Base-by-base conservation (phyloP, 2,888 invertebrate species). In the Diploptera punctata region DNA sequence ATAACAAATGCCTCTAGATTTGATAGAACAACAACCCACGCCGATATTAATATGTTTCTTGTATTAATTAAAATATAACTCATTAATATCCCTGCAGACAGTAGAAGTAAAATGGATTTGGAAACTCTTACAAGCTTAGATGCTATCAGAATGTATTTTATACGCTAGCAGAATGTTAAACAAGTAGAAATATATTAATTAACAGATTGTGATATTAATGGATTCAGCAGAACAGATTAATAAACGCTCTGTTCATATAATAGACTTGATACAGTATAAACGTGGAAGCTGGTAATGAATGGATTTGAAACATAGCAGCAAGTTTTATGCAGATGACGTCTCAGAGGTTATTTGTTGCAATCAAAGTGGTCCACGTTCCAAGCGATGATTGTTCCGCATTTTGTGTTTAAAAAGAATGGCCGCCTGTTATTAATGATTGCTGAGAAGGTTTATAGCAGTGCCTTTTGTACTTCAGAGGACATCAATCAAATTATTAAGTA, bases 341-440 rank as follows among this genome's bases (percentile, higher is more conserved):
- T 19, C 18, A 47, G 1, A 9, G 52, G 52, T 13, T 24, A 4
- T 4, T 44, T 2, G n/a, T 47, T 47, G 18, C 47, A n/a, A n/a
- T 47, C 24, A 52, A 52, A 52, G 52, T 21, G 52, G 52, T 24
- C 52, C 52, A 21, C 18, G n/a, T n/a, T 24, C 10, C 21, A 24
- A 5, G 52, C 24, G 24, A 24, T 52, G 52, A 52, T 52, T 24
- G 52, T 24, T 52, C 52, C 52, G 52, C 52, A 10, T 52, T 24
- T 24, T 24, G 9, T 5, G 21, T 21, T 52, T n/a, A n/a, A n/a
- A 52, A 24, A 52, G 19, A 21, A 52, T 24, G 24, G 24, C 7
- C 52, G n/a, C 13, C 52, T 52, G 52, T 52, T 52, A 52, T 52
- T 52, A 52, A 52, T 52, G 52, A 10, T 52, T 52, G 52, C 24